Percentiles rank a stretch among this genome's conserved stretches.
Conservation (phyloP, 2,113 vertebrate species). For the Callospermophilus lateralis region DNA sequence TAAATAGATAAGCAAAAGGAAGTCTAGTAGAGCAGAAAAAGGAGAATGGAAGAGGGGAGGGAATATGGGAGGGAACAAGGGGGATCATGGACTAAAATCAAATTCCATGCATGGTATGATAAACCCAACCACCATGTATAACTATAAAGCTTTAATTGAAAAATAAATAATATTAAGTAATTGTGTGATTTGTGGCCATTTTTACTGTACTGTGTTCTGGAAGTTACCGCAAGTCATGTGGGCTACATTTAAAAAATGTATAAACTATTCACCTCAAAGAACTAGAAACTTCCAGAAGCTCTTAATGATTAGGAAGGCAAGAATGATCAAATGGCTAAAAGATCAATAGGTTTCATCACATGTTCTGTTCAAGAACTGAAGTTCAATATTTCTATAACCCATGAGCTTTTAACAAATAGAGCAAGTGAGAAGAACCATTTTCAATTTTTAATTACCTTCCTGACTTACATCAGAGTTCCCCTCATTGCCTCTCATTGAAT, state of each 20-base stretch:
- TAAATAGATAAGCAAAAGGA: too few species aligned
- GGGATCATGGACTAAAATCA: too few species aligned
- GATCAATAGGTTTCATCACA: background rate
- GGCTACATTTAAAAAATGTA: background rate
- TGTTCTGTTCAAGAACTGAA: background rate
- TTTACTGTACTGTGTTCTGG: background rate
- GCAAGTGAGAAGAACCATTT: background rate
- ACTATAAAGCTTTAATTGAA: too few species aligned
- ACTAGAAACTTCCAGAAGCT: constrained; percentile 20
- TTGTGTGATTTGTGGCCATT: background rate
- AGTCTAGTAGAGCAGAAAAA: too few species aligned
- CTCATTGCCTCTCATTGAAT: background rate
- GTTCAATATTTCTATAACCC: constrained; percentile 8
- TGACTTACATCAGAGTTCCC: background rate
- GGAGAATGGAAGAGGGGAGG: too few species aligned
- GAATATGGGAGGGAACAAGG: too few species aligned
- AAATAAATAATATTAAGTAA: too few species aligned
- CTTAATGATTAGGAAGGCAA: constrained; percentile 4
- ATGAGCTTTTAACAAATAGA: constrained; percentile 1
- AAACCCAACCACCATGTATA: too few species aligned
- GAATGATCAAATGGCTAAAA: background rate
- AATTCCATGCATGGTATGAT: too few species aligned
- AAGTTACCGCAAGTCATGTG: background rate
- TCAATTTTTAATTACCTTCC: constrained; percentile 60
- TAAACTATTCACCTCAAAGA: background rate